Base-by-base conservation (phyloP, 2,888 invertebrate genomes). In the Nysson spinosus region DNA sequence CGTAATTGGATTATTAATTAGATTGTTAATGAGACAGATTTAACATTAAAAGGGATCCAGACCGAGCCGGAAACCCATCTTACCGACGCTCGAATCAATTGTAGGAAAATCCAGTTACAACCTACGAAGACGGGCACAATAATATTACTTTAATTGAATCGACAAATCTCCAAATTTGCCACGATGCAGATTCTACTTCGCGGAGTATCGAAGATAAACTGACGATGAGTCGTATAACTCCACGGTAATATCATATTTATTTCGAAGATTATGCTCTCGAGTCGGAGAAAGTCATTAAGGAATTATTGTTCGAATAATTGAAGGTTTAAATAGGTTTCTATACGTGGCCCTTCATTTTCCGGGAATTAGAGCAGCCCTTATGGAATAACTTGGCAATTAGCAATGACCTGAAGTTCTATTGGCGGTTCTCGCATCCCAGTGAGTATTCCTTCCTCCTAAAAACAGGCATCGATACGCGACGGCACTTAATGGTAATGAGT, bases 1-100 rank as follows among this genome's bases (percentile, higher is more conserved):
- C 79, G 83, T 84, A 83, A 85, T 85, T 85, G 83, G 84, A 85
- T 85, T 85, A 86, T 85, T 84, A 85, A 85, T 86, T 86, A 85
- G 83, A 83, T 84, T 79, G 85, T 82, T 85, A 84, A 85, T 83
- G 85, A 84, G 83, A 83, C 83, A 81, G 79, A 84, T 82, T 84
- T 80, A 72, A 67, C 75, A 73, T 78, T 74, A 71, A 72, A 72
- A 56, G 68, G 72, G 58, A 73, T 40, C 40, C 30, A 19, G 20
- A 16, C 12, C 34, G 22, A 17, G 22, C 14, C 24, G n/a, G 28
- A 28, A 17, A 5, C 12, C 28, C 9, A 22, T 30, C 28, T 35
- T 16, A 16, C 14, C 39, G 30, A 3, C 56, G 26, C 46, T n/a
- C 16, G 39, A 42, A 46, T 42, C 67, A 40, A 57, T 64, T 50